These are phyloP conservation scores for Cyanistes caeruleus DNA, from an alignment of 2,113 vertebrate genomes.

Conservation along the genomic window DNA sequence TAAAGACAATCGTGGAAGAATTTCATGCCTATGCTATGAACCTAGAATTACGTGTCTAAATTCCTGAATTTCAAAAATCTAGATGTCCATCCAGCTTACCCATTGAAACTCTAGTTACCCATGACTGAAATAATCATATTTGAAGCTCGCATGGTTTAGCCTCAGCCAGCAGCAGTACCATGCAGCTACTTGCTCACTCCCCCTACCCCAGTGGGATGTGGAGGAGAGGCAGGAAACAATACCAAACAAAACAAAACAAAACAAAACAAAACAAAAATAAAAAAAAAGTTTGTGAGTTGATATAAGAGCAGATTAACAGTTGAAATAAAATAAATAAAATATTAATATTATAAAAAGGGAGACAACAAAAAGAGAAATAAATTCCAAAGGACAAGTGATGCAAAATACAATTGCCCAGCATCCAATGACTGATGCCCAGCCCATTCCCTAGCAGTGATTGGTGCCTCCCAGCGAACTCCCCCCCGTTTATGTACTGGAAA, in stretches of 20 bases:
- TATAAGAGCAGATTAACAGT: not conserved
- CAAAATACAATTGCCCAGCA: not conserved
- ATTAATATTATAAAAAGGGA: not conserved
- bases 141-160: not conserved
- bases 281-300: not conserved
- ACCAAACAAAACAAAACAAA: too few relatives aligned
- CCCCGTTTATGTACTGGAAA: not conserved
- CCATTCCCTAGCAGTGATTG: not conserved
- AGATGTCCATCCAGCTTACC: not conserved
- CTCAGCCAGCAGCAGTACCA: not conserved
- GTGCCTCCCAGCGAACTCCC: not conserved
- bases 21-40: not conserved
- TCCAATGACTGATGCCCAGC: not conserved
- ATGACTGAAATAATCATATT: not conserved
- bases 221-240: not conserved
- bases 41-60: not conserved
- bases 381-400: not conserved
- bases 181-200: not conserved
- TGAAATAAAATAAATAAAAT: not conserved
- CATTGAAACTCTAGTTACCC: not conserved
- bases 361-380: not conserved
- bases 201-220: not conserved
- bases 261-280: not conserved
- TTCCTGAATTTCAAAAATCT: not conserved
- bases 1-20: not conserved